Conservation (phyloP, 2,113 vertebrate species). For the Cavia porcellus region DNA sequence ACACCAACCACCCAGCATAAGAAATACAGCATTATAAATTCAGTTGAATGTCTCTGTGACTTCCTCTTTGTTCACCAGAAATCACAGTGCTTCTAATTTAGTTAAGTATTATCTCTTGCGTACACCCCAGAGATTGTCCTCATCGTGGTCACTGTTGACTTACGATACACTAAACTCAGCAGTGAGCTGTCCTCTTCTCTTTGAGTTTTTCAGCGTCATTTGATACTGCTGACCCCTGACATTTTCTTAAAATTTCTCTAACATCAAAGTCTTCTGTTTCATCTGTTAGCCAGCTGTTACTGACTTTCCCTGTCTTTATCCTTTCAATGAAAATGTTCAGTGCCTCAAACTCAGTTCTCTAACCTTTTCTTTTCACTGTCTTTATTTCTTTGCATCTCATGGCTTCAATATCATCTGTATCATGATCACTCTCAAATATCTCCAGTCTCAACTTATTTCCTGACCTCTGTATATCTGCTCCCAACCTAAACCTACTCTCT, state of each 20-base stretch:
- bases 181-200: constrained; percentile 18
- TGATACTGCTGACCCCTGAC: background rate
- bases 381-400: background rate
- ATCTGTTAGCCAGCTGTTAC: background rate
- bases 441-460: background rate
- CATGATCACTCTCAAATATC: constrained; percentile 6
- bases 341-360: background rate
- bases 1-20: background rate
- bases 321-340: background rate
- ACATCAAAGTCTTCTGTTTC: background rate
- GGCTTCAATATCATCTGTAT: constrained; percentile 20
- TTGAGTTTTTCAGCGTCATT: background rate
- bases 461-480: background rate
- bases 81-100: background rate
- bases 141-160: background rate
- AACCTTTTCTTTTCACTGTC: background rate
- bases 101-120: background rate
- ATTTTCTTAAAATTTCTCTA: constrained; percentile 40
- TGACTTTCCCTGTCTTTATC: background rate
- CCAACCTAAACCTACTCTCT: background rate
- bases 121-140: background rate
- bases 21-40: constrained; percentile 5
- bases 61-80: background rate
- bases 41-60: background rate
- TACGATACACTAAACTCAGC: background rate